phyloP scores from a whole-genome alignment of 2,113 vertebrate species.

The Toxotes chatareus region DNA sequence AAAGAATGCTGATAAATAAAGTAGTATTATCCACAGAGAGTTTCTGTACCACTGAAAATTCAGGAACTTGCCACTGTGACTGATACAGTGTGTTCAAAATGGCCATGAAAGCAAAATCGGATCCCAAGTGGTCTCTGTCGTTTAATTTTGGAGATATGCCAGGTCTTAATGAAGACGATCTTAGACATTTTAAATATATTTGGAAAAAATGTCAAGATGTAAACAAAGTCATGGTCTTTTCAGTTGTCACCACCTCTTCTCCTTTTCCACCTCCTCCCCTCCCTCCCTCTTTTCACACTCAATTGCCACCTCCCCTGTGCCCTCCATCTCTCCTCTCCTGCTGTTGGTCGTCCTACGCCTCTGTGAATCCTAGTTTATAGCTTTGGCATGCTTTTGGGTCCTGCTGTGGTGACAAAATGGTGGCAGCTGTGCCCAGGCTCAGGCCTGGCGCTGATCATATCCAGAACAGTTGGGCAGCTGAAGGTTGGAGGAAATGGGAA shows the following conservation, averaged over 20 bases:
- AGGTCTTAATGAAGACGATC: not conserved
- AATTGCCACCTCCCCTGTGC: constrained; percentile 25
- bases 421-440: constrained; percentile 68
- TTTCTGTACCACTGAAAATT: not conserved
- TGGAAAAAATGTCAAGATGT: not conserved
- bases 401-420: constrained; percentile 81
- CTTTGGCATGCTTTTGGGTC: constrained; percentile 67
- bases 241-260: not conserved
- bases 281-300: constrained; percentile 28
- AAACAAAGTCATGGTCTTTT: constrained; percentile 12
- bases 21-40: not conserved
- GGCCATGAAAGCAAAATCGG: not conserved
- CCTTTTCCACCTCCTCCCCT: not conserved
- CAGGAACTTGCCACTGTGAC: not conserved
- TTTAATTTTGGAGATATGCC: constrained; percentile 25
- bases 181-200: not conserved
- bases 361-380: constrained; percentile 50
- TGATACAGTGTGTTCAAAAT: constrained; percentile 6
- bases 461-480: constrained; percentile 44
- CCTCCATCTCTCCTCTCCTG: constrained; percentile 27
- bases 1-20: not conserved
- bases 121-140: not conserved
- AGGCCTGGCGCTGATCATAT: constrained; percentile 54
- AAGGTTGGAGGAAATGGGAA: constrained; percentile 24
- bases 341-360: constrained; percentile 40